phyloP scores from a whole-genome alignment of 37 sponge, comb jelly and placozoan genomes.

The Lycopodina hypogea region DNA sequence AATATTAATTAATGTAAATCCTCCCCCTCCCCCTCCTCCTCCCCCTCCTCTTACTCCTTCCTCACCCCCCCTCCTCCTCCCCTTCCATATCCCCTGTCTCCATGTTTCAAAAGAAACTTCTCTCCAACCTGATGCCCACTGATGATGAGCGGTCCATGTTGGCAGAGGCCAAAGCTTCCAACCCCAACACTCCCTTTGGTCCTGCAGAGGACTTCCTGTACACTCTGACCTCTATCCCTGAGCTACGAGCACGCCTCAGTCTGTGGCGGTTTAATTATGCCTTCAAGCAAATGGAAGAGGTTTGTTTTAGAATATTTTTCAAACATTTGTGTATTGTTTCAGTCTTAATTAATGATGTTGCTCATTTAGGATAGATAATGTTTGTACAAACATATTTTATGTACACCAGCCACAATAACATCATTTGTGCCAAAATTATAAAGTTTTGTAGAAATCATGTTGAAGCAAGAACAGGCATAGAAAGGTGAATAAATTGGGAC shows the following conservation, averaged over 20 bases:
- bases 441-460: too few relatives aligned
- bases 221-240: constrained; percentile 83
- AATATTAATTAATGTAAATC: neutral
- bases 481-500: too few relatives aligned
- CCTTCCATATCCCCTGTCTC: neutral
- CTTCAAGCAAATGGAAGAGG: constrained; percentile 81
- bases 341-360: too few relatives aligned
- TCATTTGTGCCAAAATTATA: too few relatives aligned
- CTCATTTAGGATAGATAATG: too few relatives aligned
- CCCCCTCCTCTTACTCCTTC: neutral
- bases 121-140: constrained; percentile 74
- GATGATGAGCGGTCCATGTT: constrained; percentile 77
- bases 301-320: too few relatives aligned
- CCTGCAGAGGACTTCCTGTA: constrained; percentile 87
- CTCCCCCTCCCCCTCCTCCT: neutral
- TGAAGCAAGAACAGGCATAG: too few relatives aligned
- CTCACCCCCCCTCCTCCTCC: too few relatives aligned
- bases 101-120: constrained; percentile 49
- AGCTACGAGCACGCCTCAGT: constrained; percentile 77
- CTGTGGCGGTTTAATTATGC: constrained; percentile 85
- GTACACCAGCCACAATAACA: too few relatives aligned
- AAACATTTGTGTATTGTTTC: neutral
- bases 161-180: constrained; percentile 57
- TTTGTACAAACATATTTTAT: too few relatives aligned
- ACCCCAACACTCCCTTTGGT: constrained; percentile 82